phyloP scores from a whole-genome alignment of 2,797 vertebrate genomes.

The Hydrocynus forskahlii region DNA sequence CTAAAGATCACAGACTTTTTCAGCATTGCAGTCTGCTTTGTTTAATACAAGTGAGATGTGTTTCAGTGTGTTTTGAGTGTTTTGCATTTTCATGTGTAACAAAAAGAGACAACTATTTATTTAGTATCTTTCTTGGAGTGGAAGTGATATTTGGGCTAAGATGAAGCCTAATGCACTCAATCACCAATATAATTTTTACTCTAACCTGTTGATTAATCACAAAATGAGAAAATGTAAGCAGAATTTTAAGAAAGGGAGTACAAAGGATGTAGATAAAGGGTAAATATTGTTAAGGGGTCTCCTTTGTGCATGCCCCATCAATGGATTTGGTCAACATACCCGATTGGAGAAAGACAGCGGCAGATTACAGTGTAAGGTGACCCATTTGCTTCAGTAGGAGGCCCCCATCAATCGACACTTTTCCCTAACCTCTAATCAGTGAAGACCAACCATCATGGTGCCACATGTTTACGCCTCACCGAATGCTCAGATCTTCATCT shows the following conservation, averaged over 20 bases:
- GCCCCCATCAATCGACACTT: neutral
- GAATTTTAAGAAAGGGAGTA: neutral
- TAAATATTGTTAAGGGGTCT: neutral
- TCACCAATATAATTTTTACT: neutral
- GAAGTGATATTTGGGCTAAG: too few species aligned
- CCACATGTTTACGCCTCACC: constrained; percentile 3
- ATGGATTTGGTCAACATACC: neutral
- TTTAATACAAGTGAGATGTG: neutral
- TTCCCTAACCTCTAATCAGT: constrained; percentile 2
- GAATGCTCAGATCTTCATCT: neutral
- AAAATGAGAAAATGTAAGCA: neutral
- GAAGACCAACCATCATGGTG: neutral
- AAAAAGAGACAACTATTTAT: too few species aligned
- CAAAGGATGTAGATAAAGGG: neutral
- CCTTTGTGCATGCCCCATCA: neutral
- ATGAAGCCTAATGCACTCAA: too few species aligned
- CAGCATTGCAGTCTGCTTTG: neutral
- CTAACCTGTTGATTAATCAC: neutral
- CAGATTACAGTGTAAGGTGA: constrained; percentile 15
- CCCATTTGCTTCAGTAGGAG: neutral
- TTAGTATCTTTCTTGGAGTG: too few species aligned
- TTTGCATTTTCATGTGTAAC: too few species aligned
- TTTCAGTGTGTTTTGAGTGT: neutral
- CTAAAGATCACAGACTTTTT: too few species aligned
- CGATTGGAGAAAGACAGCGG: neutral